Conservation (phyloP, 2,888 invertebrate species). For the Bimastos eiseni region DNA sequence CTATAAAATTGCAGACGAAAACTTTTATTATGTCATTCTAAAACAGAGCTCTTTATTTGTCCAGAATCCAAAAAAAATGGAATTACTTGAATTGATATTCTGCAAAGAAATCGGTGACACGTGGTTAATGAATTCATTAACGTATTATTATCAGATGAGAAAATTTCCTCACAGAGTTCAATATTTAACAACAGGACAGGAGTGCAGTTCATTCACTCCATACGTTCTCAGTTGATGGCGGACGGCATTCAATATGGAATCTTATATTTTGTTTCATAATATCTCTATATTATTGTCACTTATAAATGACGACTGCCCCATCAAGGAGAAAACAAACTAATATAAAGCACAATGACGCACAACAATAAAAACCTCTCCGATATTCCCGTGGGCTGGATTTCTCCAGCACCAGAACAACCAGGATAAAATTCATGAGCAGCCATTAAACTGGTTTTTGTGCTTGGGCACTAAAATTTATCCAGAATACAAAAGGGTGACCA, state of each 20-base stretch:
- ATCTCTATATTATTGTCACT: neutral
- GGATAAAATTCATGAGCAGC: neutral
- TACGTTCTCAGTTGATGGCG: neutral
- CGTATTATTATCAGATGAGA: neutral
- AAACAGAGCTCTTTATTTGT: too few species aligned
- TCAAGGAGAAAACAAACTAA: neutral
- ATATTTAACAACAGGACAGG: neutral
- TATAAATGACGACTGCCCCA: neutral
- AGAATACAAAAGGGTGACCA: conserved; percentile 1
- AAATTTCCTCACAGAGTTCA: neutral
- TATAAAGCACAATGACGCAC: neutral
- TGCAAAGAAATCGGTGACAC: neutral
- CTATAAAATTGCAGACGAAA: neutral
- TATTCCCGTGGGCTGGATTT: neutral
- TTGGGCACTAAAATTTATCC: neutral
- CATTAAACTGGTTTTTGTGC: neutral
- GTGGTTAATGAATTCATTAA: neutral
- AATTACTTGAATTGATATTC: neutral
- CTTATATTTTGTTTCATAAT: neutral
- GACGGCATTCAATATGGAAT: neutral
- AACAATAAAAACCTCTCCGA: neutral
- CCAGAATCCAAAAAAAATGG: neutral
- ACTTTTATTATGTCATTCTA: neutral
- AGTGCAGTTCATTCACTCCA: neutral
- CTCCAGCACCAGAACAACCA: neutral